Percentiles rank a stretch among this genome's conserved stretches.
Evolutionary conservation across 2,888 invertebrate genomes (phyloP).

Genomic region (Melangyna quadrimaculata): DNA sequence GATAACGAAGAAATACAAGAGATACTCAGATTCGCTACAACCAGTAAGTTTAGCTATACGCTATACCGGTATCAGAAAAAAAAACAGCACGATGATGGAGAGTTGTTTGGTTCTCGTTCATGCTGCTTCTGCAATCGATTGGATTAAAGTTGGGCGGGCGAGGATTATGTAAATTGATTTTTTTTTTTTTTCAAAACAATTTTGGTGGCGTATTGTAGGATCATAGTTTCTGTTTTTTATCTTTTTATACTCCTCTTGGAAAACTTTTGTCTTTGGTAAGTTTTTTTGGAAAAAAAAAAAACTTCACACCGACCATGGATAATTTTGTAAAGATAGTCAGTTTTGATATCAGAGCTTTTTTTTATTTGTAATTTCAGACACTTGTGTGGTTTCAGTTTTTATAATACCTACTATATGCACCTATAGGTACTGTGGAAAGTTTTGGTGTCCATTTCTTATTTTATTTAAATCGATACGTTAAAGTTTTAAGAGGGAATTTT

Average conservation of each 20-base stretch:
- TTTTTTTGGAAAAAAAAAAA: not conserved
- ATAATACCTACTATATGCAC: not conserved
- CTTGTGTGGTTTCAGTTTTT: not conserved
- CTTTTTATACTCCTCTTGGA: not conserved
- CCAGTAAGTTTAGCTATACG: not conserved
- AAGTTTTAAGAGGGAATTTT: not conserved
- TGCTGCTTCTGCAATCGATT: slow-evolving; percentile 47
- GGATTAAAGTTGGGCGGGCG: slow-evolving; percentile 58
- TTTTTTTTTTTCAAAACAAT: slow-evolving; percentile 65
- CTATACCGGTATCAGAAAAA: not conserved
- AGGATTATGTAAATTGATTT: slow-evolving; percentile 69
- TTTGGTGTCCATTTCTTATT: not conserved
- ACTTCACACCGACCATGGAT: not conserved
- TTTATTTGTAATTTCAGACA: not conserved
- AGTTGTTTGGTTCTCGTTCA: slow-evolving; percentile 5
- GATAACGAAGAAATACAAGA: not conserved
- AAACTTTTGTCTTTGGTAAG: slow-evolving; percentile 6
- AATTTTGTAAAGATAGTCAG: not conserved
- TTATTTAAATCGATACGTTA: not conserved
- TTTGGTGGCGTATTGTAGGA: slow-evolving; percentile 34
- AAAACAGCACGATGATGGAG: slow-evolving; percentile 30
- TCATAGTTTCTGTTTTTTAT: not conserved
- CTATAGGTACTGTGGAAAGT: not conserved
- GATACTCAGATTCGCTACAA: not conserved
- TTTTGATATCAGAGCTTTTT: slow-evolving; percentile 1